These are phyloP conservation scores for Mola mola DNA, from an alignment of 2,113 vertebrate genomes.

Conservation along the genomic window DNA sequence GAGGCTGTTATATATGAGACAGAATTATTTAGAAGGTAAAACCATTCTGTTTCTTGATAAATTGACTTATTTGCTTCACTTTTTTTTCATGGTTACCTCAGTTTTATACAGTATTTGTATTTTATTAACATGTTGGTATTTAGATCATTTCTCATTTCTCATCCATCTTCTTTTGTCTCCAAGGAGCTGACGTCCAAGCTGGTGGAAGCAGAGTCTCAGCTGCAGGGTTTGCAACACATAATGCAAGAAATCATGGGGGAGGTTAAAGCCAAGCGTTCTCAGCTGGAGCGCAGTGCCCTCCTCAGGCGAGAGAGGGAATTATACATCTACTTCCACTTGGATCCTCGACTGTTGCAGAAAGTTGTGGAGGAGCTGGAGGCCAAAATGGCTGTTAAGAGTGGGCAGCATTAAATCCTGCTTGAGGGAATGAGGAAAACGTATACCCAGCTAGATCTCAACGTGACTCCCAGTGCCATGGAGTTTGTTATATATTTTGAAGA, in stretches of 20 bases:
- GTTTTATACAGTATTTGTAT: too few relatives aligned
- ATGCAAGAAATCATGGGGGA: conserved; percentile 85
- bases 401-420: conserved; percentile 12
- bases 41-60: too few relatives aligned
- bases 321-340: conserved; percentile 88
- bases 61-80: too few relatives aligned
- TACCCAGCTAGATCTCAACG: background rate
- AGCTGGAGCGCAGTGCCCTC: conserved; percentile 82
- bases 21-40: too few relatives aligned
- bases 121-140: background rate
- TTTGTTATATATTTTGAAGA: too few relatives aligned
- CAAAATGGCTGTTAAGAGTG: conserved; percentile 63
- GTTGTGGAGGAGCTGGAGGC: conserved; percentile 86
- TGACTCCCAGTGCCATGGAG: background rate
- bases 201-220: conserved; percentile 79
- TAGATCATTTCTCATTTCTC: background rate
- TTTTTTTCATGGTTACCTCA: too few relatives aligned
- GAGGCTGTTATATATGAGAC: too few relatives aligned
- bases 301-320: conserved; percentile 87
- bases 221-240: conserved; percentile 82
- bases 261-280: conserved; percentile 84
- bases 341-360: conserved; percentile 83
- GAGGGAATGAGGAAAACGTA: background rate
- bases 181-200: conserved; percentile 87
- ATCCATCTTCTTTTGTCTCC: conserved; percentile 19